Base-by-base conservation (phyloP, 1,140 invertebrate species). In the Aethina tumida region DNA sequence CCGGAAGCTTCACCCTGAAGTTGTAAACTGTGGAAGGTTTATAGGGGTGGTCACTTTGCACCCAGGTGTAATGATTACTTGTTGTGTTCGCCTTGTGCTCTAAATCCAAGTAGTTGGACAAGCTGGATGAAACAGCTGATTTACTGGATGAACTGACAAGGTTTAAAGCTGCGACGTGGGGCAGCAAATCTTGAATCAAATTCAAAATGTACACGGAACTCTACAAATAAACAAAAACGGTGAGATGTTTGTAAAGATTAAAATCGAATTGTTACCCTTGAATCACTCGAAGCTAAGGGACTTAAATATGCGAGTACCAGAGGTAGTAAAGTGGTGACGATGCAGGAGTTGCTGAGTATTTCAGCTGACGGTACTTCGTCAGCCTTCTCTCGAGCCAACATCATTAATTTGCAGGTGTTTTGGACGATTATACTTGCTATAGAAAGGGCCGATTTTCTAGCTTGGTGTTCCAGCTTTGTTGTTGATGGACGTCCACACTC, bases 1-100 rank as follows among this genome's bases (percentile, higher is more conserved):
- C 66, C 0, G 93, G 90, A 67, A 97, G 97, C 26, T 77, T 70
- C 2, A 96, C 89, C 63, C 87, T 84, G 45, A 50, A 61, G 66
- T 86, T 86, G 21, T 78, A 80, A 8, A 95, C 84, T 30, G 79
- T 79, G 3, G 90, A 83, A 22, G 85, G 81, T 65, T 91, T 90
- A 63, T 98, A 98, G 0, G 94, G 95, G 71, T 98, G 95, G 20
- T 94, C 89, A 62, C 91, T 95, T 67, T 98, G 92, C 5, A 97
- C 76, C 69, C 90, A 79, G 6, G 89, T 84, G 58, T 93, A 94
- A 65, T 92, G 85, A 51, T 81, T 75, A 43, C 81, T 83, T 1
- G 84, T 87, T 6, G 83, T 81, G 26, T 64, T 70, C 7, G 55
- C 42, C 33, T 44, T 52, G 20, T 40, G 37, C 25, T 58, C 56